Evolutionary conservation across 2,888 invertebrate species (phyloP), one percentile per base, ranked within the genome.

Genomic region (Brachypalpus laphriformis): DNA sequence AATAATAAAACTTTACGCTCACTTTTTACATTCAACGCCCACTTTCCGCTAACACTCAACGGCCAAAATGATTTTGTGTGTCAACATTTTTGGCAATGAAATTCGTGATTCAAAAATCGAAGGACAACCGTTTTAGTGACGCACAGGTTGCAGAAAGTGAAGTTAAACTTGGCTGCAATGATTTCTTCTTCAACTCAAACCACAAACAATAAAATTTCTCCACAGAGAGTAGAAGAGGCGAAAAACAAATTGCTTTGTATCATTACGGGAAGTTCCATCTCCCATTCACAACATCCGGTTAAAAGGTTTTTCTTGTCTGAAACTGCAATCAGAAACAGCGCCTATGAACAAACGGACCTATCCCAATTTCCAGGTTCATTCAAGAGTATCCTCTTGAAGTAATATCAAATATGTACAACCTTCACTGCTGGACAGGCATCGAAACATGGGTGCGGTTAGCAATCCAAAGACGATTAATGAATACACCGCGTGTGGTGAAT

Each of bases 331-430:
- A 31, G 63, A 54, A 77, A 78, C 59, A 72, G 31, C 61, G 61
- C 14, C 66, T 61, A 72, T 78, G 74, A 83, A 70, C 65, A 49
- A 63, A 65, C 56, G 37, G 78, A 83, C 83, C 83, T 78, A 83
- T 83, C 83, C 83, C 83, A 83, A 83, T 83, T 78, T 78, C 47
- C 70, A 78, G 78, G 78, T 83, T 80, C 78, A 83, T 83, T 83
- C 72, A 78, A 68, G 57, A 68, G 45, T n/a, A 45, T 76, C 59
- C 31, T 16, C 59, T 25, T 66, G 25, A 31, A 40, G n/a, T 25
- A 42, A 65, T 76, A 71, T 74, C 83, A 74, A 76, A 77, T 82
- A 65, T 5, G 5, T 2, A 4, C 68, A 61, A 25, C 63, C 74
- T 37, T 83, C 42, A 34, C 56, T 72, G 54, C 9, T 63, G 74